phyloP scores from a whole-genome alignment of 2,888 invertebrate genomes.

The Patella pellucida region DNA sequence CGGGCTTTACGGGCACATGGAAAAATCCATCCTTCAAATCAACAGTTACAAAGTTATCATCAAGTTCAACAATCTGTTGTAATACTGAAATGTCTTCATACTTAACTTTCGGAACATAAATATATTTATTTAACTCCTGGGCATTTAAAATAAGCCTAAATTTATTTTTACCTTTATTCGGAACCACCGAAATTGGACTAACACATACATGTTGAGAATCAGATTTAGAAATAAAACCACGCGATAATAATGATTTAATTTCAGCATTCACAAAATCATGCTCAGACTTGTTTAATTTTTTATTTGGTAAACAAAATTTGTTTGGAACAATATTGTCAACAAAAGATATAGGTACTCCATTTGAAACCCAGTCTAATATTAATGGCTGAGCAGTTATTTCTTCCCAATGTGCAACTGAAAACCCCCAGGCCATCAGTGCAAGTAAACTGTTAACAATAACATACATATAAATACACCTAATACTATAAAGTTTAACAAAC shows the following conservation, averaged over 20 bases:
- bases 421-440: too few relatives aligned
- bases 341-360: neutral
- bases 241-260: neutral
- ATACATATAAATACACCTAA: too few relatives aligned
- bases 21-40: slow-evolving; percentile 9
- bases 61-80: neutral
- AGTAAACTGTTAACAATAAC: too few relatives aligned
- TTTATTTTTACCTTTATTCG: neutral
- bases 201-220: neutral
- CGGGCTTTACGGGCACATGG: neutral
- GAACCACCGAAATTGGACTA: neutral
- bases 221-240: neutral
- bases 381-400: neutral
- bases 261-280: neutral
- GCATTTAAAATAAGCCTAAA: neutral
- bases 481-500: too few relatives aligned
- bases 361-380: neutral
- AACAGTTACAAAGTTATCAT: slow-evolving; percentile 2
- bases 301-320: too few relatives aligned
- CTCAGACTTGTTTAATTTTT: too few relatives aligned
- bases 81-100: neutral
- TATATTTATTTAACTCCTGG: neutral
- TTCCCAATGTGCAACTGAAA: too few relatives aligned
- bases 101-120: neutral
- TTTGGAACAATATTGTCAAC: too few relatives aligned